Evolutionary conservation across 92 coral and sea anemone genomes (phyloP), one percentile per base, ranked within the genome.

Genomic region (Isaurus tuberculatus): DNA sequence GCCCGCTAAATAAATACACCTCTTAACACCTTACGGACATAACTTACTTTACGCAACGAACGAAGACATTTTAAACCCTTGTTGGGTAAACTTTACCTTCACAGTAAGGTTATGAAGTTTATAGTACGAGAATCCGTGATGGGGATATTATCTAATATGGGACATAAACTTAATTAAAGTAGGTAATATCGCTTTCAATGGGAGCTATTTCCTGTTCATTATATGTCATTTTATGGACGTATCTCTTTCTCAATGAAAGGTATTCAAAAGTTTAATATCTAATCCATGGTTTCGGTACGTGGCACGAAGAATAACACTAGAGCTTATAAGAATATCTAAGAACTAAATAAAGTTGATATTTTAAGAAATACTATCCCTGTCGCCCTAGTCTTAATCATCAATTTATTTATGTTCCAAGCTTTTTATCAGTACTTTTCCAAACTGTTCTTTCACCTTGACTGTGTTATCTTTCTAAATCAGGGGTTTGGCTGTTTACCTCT

Each of bases 291-390:
- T 77, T 55, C 51, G 22, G 22, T 9, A 58, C 49, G 37, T 60
- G 70, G 70, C 34, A 22, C 82, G 3, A 16, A 60, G 23, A 36
- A 19, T 30, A 27, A 55, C 70, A 61, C 46, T 16, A 53, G 13
- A 16, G 34, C 22, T 37, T 57, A 11, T 23, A 70, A 65, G 57
- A 46, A 10, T 57, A 20, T 33, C 34, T 36, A 61, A 77, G 23
- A 44, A 32, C 82, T 77, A 69, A 77, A 77, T 77, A 77, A 77
- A 77, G 70, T 57, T 77, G 49, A 34, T 77, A 77, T 61, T 57
- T 55, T 53, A 75, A 57, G 15, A 22, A n/a, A 20, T 19, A 15
- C 20, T 9, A 16, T 48, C 19, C 46, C 13, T 42, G 9, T 42
- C 46, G 1, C 13, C 46, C 9, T 0, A 6, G 9, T 42, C 9